A percentile compares a stretch with the other conserved stretches of the same genome.
Conservation (phyloP, 2,888 invertebrate species). For the Scaptomyza tumidula region DNA sequence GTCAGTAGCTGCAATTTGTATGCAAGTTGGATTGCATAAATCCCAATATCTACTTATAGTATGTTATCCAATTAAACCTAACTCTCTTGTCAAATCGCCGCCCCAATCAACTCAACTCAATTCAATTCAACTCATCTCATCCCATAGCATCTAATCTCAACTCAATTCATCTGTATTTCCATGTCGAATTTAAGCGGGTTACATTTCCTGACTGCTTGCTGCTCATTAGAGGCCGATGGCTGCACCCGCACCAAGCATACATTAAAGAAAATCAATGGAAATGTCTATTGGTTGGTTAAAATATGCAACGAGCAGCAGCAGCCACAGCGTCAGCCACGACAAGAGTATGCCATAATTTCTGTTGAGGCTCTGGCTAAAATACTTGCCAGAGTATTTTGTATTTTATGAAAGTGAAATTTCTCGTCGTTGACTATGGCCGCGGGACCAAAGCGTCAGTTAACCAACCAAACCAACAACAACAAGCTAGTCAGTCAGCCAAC, state of each 20-base stretch:
- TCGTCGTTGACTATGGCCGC: conserved; percentile 40
- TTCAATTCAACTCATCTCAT: conserved; percentile 25
- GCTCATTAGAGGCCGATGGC: conserved; percentile 58
- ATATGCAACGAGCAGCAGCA: conserved; percentile 49
- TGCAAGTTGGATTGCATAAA: conserved; percentile 31
- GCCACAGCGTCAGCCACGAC: conserved; percentile 3
- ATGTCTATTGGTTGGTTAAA: conserved; percentile 43
- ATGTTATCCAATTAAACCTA: conserved; percentile 42
- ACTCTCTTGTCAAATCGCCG: conserved; percentile 38
- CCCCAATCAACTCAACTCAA: conserved; percentile 35
- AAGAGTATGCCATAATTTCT: conserved; percentile 55
- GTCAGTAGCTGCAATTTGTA: neutral
- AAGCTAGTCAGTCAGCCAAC: conserved; percentile 37
- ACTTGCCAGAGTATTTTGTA: conserved; percentile 54
- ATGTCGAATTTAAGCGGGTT: conserved; percentile 24
- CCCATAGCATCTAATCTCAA: conserved; percentile 28
- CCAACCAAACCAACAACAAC: conserved; percentile 21
- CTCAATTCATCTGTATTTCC: conserved; percentile 44
- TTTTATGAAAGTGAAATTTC: conserved; percentile 67
- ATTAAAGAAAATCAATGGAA: conserved; percentile 30
- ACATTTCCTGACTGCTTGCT: conserved; percentile 54
- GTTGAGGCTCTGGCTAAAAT: conserved; percentile 43
- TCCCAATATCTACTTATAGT: conserved; percentile 25
- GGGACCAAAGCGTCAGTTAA: conserved; percentile 52
- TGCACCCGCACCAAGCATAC: conserved; percentile 64